Evolutionary conservation across 2,888 invertebrate species (phyloP).

Genomic region (Phalera bucephala): DNA sequence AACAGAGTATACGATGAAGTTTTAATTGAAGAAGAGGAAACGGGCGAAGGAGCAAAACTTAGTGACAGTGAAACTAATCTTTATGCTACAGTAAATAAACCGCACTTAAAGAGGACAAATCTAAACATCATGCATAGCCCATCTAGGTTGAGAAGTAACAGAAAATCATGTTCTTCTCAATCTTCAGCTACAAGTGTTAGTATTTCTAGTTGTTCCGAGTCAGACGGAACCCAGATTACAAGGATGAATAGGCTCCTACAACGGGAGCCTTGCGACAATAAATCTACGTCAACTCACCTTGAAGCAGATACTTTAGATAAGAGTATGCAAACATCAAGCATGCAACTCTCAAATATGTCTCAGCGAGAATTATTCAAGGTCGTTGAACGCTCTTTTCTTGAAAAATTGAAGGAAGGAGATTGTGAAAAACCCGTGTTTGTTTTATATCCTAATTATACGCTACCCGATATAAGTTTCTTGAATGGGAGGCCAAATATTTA

Average conservation of each 20-base stretch:
- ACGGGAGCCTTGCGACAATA: constrained; percentile 66
- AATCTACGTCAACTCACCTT: constrained; percentile 78
- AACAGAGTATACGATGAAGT: constrained; percentile 75
- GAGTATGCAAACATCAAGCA: constrained; percentile 89
- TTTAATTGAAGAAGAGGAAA: constrained; percentile 74
- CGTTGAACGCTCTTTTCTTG: constrained; percentile 87
- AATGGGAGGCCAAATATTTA: constrained; percentile 85
- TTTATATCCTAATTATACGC: constrained; percentile 94
- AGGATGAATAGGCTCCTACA: constrained; percentile 68
- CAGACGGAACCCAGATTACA: constrained; percentile 79
- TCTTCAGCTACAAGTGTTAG: constrained; percentile 80
- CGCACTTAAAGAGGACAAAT: constrained; percentile 68
- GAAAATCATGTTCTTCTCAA: constrained; percentile 73
- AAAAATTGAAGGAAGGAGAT: constrained; percentile 85
- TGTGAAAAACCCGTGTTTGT: constrained; percentile 92
- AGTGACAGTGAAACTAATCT: constrained; percentile 69
- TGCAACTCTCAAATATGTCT: constrained; percentile 59
- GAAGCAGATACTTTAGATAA: constrained; percentile 85
- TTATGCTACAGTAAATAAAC: constrained; percentile 77
- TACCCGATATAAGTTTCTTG: constrained; percentile 94
- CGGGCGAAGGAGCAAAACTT: constrained; percentile 65
- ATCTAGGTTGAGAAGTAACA: constrained; percentile 61
- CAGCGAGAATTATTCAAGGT: constrained; percentile 82
- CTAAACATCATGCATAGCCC: constrained; percentile 81
- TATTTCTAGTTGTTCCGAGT: constrained; percentile 80